Conservation (phyloP, 2,888 invertebrate genomes). For the Caenorhabditis uteleia region DNA sequence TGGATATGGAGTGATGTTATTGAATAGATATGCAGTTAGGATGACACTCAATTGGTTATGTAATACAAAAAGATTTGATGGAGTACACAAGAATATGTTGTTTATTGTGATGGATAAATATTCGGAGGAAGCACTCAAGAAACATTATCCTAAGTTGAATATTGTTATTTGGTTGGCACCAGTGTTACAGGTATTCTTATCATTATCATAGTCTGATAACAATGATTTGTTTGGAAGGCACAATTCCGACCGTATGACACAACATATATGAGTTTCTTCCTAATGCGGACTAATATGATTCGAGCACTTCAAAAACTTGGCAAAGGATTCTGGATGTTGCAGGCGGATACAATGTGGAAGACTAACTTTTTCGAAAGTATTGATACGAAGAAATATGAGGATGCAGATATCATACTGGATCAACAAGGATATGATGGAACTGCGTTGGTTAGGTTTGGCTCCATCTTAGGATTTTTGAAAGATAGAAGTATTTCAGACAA, state of each 20-base stretch:
- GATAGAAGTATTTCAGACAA: slow-evolving; percentile 15
- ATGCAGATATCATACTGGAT: slow-evolving; percentile 47
- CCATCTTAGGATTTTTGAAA: too few species aligned
- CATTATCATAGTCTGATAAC: background rate
- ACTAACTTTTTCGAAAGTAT: slow-evolving; percentile 35
- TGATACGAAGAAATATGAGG: background rate
- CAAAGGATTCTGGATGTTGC: slow-evolving; percentile 58
- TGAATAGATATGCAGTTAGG: slow-evolving; percentile 47
- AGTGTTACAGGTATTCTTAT: slow-evolving; percentile 41
- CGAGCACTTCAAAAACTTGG: slow-evolving; percentile 45
- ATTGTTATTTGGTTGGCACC: slow-evolving; percentile 48
- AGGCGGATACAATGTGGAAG: slow-evolving; percentile 56
- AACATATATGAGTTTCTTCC: slow-evolving; percentile 60
- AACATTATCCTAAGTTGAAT: slow-evolving; percentile 40
- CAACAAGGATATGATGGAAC: slow-evolving; percentile 51
- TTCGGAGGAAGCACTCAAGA: slow-evolving; percentile 36
- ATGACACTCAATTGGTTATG: slow-evolving; percentile 60
- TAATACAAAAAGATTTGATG: slow-evolving; percentile 41
- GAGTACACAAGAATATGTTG: slow-evolving; percentile 40
- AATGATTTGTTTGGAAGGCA: slow-evolving; percentile 23
- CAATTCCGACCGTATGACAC: slow-evolving; percentile 54
- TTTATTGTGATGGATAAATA: slow-evolving; percentile 54
- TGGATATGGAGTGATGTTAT: slow-evolving; percentile 43
- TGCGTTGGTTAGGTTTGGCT: slow-evolving; percentile 9
- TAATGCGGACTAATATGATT: slow-evolving; percentile 58